Base-by-base conservation (phyloP, 2,888 invertebrate genomes). In the Endotricha flammealis region DNA sequence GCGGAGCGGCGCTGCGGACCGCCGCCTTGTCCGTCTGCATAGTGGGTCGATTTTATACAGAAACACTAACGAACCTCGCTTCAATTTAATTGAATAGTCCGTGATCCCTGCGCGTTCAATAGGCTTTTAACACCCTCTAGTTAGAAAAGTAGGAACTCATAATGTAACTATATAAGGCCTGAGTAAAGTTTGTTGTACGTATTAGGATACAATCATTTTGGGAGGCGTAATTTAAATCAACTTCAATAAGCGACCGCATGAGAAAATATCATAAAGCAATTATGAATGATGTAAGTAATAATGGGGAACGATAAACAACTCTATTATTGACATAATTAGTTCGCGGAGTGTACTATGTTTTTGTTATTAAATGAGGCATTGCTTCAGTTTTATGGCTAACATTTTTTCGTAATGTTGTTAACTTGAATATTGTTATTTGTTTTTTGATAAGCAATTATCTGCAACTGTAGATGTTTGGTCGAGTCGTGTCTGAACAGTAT, bases 261-360 rank as follows among this genome's bases (percentile, higher is more conserved):
- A 71, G 74, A 75, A 71, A 74, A 68, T 70, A 65, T 56, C 57
- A 61, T 46, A 43, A 47, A 57, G 53, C 69, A 62, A 77, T 79
- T 71, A 76, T 58, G 52, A 39, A 46, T 52, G 53, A 62, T 61
- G 55, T 61, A 45, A 45, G 53, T 70, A 72, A 77, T 72, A 49
- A 57, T 52, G 49, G 59, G 53, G 54, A 53, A 60, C 64, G 48
- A 57, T 60, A 64, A 64, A 71, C 64, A 64, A 74, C 73, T 77
- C 61, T 68, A 73, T 75, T 78, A 80, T 79, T 69, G 67, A 67
- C 56, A 61, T 72, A 66, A 80, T 78, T 71, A 76, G 65, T 67
- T 71, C 40, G 57, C 58, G 57, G 57, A 57, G 50, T 38, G 42
- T 48, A 20, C 20, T 20, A 20, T 20, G n/a, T 20, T 20, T 20